Evolutionary conservation across 2,888 invertebrate genomes (phyloP), one percentile per base, ranked within the genome.

Genomic region (Drosophila fulvimacula): DNA sequence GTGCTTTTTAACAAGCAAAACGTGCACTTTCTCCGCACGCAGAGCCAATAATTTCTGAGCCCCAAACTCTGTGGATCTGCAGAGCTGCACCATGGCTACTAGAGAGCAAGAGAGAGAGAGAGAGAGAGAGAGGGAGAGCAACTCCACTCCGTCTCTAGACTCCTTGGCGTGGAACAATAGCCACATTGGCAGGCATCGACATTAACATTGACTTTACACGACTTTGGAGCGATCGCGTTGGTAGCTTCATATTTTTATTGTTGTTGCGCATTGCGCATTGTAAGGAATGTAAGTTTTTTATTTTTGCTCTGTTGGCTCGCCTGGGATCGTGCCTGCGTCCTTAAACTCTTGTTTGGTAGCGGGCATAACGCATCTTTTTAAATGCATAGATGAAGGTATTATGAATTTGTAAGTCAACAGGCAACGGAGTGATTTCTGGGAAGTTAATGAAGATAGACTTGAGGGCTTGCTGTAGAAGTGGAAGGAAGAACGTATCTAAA

Each of bases 151-250:
- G n/a, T 41, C 57, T 52, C 32, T 24, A 76, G 76, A 76, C 76
- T 80, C 80, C 77, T 68, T 65, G 71, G 69, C 81, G 51, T 59
- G 68, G 69, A 77, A 82, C 82, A 89, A 68, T 79, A 59, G 75
- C 49, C 70, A 69, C 71, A 76, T 78, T 66, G 81, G 67, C 71
- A 71, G 69, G 69, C 82, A 83, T 82, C 77, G 81, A 76, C 90
- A 90, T 90, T 91, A 91, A 90, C 91, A 91, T 91, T 90, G 90
- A 89, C 89, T 91, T 91, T 85, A 90, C 91, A 91, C 90, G 91
- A 90, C 90, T 90, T 81, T 73, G 80, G 70, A 76, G 80, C 85
- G 76, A 82, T 79, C 73, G 83, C 87, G 64, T 85, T 76, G 76
- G 87, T 77, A 89, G 82, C 86, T 78, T 82, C 90, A 90, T 90